Evolutionary conservation across 1,140 invertebrate species (phyloP), one percentile per base, ranked within the genome.

Genomic region (Drosophila rhopaloa): DNA sequence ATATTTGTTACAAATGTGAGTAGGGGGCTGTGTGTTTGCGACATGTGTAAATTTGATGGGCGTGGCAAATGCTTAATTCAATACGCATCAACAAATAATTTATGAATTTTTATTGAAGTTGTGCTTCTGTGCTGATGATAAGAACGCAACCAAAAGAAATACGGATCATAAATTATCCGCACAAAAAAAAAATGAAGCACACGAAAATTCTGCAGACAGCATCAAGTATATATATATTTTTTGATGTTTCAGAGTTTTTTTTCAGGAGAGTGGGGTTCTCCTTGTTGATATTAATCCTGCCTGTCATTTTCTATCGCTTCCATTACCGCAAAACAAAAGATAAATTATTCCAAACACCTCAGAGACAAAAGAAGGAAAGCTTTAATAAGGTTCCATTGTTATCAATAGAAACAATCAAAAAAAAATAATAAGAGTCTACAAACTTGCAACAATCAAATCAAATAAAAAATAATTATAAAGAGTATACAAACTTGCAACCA

Each of bases 41-140:
- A 65, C 66, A 71, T 68, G 65, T 71, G 67, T 43, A 41, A 57
- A 43, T 41, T 48, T 40, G 24, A 19, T 41, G 65, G 67, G 67
- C 65, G 67, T 57, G 65, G 67, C 51, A 58, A 16, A 58, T 71
- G 63, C 65, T 48, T 70, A 71, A 70, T 71, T 71, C 63, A 71
- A 70, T 71, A 70, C 67, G 65, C 65, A 70, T 70, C 65, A 50
- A 68, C 67, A 71, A 57, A 70, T 71, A 71, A 71, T 71, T 71
- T 58, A 71, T 71, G 67, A 37, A 71, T 71, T 70, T 71, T 57
- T 71, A 70, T 70, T 70, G 67, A 71, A 58, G 43, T 57, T 58
- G 6, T 14, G 51, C 40, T 41, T 41, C 41, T 32, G 50, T 71
- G 68, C 40, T 55, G 32, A 40, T 13, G 40, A 27, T 55, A 24